A percentile compares a stretch with the other conserved stretches of the same genome.
Conservation (phyloP, 2,888 invertebrate genomes). For the Lepidonotus clava region DNA sequence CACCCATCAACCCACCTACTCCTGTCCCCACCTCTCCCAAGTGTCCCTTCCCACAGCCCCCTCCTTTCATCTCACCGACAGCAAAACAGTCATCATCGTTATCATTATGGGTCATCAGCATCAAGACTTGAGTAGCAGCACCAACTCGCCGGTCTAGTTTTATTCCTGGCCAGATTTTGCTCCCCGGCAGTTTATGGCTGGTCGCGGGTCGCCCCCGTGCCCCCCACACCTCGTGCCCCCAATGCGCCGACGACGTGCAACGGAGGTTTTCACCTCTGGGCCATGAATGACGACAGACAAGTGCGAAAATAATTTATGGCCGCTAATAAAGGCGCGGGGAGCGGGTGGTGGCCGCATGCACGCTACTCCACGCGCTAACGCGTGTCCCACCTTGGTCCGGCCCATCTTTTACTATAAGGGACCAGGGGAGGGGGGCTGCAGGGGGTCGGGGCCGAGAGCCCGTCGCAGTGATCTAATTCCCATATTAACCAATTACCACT, state of each 20-base stretch:
- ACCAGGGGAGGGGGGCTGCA: neutral
- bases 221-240: conserved; percentile 4
- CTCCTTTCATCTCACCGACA: neutral
- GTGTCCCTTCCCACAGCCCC: no score
- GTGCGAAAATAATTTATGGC: conserved; percentile 53
- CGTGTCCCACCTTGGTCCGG: neutral
- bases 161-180: neutral
- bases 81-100: conserved; percentile 33
- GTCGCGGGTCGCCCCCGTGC: neutral
- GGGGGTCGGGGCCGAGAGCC: neutral
- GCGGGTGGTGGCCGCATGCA: conserved; percentile 44
- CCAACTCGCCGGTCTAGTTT: conserved; percentile 16
- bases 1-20: neutral
- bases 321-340: conserved; percentile 45
- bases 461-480: conserved; percentile 23
- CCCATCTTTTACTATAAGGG: no score
- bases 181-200: neutral
- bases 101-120: conserved; percentile 42
- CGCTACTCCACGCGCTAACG: conserved; percentile 42
- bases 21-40: neutral
- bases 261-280: conserved; percentile 40
- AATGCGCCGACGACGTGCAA: neutral
- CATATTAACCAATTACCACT: conserved; percentile 39
- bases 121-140: neutral
- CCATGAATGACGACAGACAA: conserved; percentile 40